Conservation (phyloP, 2,113 vertebrate species). For the Megaptera novaeangliae region DNA sequence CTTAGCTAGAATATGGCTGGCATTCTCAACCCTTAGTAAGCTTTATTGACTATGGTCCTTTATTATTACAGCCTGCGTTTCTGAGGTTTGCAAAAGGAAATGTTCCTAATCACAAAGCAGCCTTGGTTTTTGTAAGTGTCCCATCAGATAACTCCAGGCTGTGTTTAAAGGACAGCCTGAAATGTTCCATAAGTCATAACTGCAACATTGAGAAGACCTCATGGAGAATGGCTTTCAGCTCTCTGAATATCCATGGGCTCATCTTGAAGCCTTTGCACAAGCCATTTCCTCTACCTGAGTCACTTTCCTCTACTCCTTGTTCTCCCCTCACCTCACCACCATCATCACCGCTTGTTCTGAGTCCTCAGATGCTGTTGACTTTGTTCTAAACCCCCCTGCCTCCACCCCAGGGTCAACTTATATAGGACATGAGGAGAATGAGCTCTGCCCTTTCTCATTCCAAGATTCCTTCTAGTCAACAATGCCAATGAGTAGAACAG, state of each 20-base stretch:
- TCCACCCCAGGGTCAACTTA: background rate
- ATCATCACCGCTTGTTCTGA: background rate
- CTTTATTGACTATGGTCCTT: background rate
- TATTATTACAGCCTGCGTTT: slow-evolving; percentile 25
- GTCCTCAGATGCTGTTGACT: background rate
- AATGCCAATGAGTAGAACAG: background rate
- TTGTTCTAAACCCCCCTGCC: background rate
- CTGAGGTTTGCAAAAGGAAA: slow-evolving; percentile 26
- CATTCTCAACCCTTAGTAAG: background rate
- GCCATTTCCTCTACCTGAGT: background rate
- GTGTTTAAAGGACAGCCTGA: slow-evolving; percentile 20
- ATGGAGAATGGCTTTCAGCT: background rate
- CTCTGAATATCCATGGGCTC: background rate
- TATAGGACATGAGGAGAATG: background rate
- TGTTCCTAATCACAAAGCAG: slow-evolving; percentile 39
- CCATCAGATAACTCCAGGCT: slow-evolving; percentile 46
- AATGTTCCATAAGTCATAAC: slow-evolving; percentile 31
- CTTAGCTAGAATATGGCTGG: background rate
- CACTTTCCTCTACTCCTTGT: background rate
- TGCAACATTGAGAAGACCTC: slow-evolving; percentile 1
- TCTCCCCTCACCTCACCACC: background rate
- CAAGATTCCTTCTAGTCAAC: background rate
- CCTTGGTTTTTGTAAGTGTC: background rate
- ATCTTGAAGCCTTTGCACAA: background rate
- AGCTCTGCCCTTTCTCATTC: background rate